Base-by-base conservation (phyloP, 2,888 invertebrate genomes). In the Pollenia angustigena region DNA sequence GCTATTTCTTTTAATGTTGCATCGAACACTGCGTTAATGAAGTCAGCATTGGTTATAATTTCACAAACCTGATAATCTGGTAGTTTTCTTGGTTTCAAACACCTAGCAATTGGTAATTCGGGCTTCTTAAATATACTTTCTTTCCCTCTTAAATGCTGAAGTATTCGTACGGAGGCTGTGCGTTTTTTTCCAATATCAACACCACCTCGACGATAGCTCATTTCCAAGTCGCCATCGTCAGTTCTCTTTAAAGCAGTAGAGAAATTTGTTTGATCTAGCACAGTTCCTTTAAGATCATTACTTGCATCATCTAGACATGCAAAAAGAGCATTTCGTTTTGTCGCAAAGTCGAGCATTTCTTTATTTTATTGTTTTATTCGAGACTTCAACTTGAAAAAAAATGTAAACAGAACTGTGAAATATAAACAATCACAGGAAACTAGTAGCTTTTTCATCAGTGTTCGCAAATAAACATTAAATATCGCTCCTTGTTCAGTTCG, bases 121-220 rank as follows among this genome's bases (percentile, higher is more conserved):
- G 96, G 96, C 85, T 95, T 94, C 91, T 97, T 97, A 89, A 96
- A 97, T 88, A 97, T 96, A 91, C 97, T 97, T 91, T 97, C 97
- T 90, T 95, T 93, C 46, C 93, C 93, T 0, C 91, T 90, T 82
- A 93, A 89, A 32, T 90, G 91, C 1, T 90, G 89, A 4, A 92
- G 81, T 3, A 88, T 89, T 9, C 86, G 83, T 32, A 89, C 90
- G 10, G 90, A 88, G 4, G 84, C 64, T 9, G 88, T 83, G 58
- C 82, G 81, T 54, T 88, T 88, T 1, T 68, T 48, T 69, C 62
- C 81, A 87, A 4, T 79, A 80, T 4, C 89, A 87, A 0, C 83
- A 75, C 32, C n/a, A 1, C 54, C 71, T 50, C 68, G 46, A 0
- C 91, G 90, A 62, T 90, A 91, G 1, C 80, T 80, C 68, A 88